Evolutionary conservation across 92 coral and sea anemone species (phyloP).

Genomic region (Bergia puertoricense): DNA sequence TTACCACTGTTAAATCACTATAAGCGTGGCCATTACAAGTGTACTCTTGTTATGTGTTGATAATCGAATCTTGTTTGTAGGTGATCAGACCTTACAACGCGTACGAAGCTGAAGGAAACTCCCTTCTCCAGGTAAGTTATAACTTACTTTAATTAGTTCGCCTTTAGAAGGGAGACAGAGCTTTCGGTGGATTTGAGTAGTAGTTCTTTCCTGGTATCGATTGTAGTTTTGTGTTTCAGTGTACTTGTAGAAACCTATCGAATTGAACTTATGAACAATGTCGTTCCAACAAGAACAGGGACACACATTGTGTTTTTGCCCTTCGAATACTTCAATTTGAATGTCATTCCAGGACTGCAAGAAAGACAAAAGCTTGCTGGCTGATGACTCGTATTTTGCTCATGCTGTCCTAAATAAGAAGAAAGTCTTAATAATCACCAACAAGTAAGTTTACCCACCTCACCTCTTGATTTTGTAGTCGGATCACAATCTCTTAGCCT

Average conservation of each 20-base stretch:
- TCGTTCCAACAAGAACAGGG: no score
- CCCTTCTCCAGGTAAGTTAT: conserved; percentile 71
- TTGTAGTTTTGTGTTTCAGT: no score
- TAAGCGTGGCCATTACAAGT: no score
- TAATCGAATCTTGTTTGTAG: conserved; percentile 36
- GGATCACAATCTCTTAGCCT: background rate
- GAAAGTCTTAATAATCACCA: conserved; percentile 78
- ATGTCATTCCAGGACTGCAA: conserved; percentile 61
- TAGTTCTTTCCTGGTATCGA: no score
- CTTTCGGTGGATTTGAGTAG: no score
- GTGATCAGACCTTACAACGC: conserved; percentile 89
- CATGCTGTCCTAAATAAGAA: conserved; percentile 71
- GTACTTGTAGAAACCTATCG: no score
- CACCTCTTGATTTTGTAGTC: background rate
- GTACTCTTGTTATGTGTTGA: no score
- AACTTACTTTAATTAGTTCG: background rate
- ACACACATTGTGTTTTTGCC: no score
- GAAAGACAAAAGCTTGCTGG: conserved; percentile 64
- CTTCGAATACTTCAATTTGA: no score
- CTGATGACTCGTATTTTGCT: conserved; percentile 72
- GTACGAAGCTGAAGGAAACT: conserved; percentile 87
- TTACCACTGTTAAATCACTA: no score
- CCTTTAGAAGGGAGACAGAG: background rate
- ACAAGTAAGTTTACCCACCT: conserved; percentile 70
- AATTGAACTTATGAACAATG: no score